These are phyloP conservation scores for Thysanoteuthis rhombus DNA, from an alignment of 2,888 invertebrate species.

Conservation along the genomic window DNA sequence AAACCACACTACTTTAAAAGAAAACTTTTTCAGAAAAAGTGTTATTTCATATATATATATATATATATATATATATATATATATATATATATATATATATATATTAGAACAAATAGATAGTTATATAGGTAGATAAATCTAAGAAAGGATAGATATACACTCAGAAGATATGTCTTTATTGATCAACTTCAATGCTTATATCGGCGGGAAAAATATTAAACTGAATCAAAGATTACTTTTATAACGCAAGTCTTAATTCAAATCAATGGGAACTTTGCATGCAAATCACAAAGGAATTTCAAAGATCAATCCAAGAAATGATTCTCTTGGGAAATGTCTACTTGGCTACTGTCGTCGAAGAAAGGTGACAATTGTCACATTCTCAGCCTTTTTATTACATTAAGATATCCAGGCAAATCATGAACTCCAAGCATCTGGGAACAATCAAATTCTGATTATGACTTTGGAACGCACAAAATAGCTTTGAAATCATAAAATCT, in stretches of 20 bases:
- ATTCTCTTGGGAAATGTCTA: background rate
- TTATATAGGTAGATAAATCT: background rate
- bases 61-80: too few relatives aligned
- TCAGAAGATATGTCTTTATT: background rate
- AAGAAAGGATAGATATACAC: background rate
- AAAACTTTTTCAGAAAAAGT: too few relatives aligned
- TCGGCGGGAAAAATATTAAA: background rate
- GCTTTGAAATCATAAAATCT: background rate
- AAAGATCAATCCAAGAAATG: background rate
- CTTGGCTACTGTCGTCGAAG: background rate
- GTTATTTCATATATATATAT: too few relatives aligned
- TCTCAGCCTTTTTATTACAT: background rate
- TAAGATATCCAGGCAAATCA: background rate
- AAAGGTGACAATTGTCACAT: background rate
- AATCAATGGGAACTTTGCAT: background rate
- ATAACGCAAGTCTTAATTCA: background rate
- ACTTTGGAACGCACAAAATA: background rate
- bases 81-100: background rate
- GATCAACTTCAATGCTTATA: background rate
- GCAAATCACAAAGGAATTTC: background rate
- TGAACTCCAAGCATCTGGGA: background rate
- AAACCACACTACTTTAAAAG: too few relatives aligned
- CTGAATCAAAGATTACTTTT: background rate
- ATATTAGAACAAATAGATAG: background rate
- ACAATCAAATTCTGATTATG: background rate